Conservation (phyloP, 2,888 invertebrate species). For the Eremobia ochroleuca region DNA sequence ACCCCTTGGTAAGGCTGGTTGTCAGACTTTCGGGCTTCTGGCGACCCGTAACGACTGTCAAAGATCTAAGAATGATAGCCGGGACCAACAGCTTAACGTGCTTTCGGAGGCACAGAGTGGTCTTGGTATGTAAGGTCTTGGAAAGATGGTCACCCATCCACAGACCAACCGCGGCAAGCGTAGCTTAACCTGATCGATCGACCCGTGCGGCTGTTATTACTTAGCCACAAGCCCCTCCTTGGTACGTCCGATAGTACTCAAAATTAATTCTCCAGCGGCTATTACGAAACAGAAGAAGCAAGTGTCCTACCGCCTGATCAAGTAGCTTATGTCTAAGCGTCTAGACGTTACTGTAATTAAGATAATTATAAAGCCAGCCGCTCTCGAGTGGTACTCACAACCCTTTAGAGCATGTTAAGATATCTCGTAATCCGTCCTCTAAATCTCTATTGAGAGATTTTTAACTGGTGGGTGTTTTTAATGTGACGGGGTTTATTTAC, state of each 20-base stretch:
- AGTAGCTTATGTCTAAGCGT: conserved; percentile 78
- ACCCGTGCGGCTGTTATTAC: too few species aligned
- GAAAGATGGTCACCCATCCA: too few species aligned
- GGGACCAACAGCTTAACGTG: too few species aligned
- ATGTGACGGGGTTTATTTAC: conserved; percentile 26
- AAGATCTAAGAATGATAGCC: too few species aligned
- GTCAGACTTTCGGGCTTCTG: too few species aligned
- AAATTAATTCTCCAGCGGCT: conserved; percentile 3
- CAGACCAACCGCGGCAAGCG: too few species aligned
- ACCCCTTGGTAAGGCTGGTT: too few species aligned
- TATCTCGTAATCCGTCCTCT: conserved; percentile 81
- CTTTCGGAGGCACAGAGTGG: too few species aligned
- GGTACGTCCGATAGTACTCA: conserved; percentile 11
- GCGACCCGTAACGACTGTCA: too few species aligned
- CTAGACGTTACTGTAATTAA: conserved; percentile 83
- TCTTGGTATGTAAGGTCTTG: too few species aligned
- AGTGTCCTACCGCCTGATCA: conserved; percentile 58
- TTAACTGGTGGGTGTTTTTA: conserved; percentile 45
- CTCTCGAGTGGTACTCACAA: conserved; percentile 81
- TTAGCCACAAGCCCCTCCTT: too few species aligned
- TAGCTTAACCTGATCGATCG: too few species aligned
- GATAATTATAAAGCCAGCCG: conserved; percentile 77
- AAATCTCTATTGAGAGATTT: conserved; percentile 65
- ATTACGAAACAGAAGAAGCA: conserved; percentile 42
- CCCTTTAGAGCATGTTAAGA: conserved; percentile 82